Evolutionary conservation across 2,888 invertebrate species (phyloP), one percentile per base, ranked within the genome.

Genomic region (Endomychus coccineus): DNA sequence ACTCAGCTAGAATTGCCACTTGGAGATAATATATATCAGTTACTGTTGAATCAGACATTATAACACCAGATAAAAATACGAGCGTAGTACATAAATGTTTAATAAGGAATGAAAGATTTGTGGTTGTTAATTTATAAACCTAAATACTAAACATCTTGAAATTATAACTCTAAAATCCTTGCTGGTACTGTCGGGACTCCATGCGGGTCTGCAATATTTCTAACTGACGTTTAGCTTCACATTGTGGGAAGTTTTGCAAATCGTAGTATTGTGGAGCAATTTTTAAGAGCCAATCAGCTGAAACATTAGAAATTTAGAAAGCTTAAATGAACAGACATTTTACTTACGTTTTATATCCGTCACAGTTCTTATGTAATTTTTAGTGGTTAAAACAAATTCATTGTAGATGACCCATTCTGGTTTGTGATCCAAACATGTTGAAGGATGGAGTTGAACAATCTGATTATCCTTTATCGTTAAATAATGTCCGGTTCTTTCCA

Each of bases 361-460:
- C 9, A 97, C 96, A 0, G 97, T 98, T 50, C 98, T 76, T 56
- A 99, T 99, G 66, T 98, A 99, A 69, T 99, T 98, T 71, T 98
- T 98, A 41, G 97, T 96, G 44, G 98, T 99, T 49, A 99, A 74
- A 29, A 99, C 98, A 62, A 99, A 99, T 71, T 99, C 98, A 69
- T 99, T 97, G 71, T 99, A 99, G 41, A 99, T 84, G 23, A 97
- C 97, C 98, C 98, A 99, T 68, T 98, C 98, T 1, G 98, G 98
- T 66, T 98, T 98, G 70, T 98, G 98, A 70, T 97, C 97, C 38
- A 99, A 77, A 61, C 96, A 97, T 5, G 97, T 97, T 49, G 96
- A 96, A 0, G 98, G 98, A 71, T 99, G 98, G 24, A 99, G 75
- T 66, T 97, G 97, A 1, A 99, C 98, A 43, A 92, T 83, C 71